Conservation (phyloP, 2,888 invertebrate genomes). For the Callinectes sapidus region DNA sequence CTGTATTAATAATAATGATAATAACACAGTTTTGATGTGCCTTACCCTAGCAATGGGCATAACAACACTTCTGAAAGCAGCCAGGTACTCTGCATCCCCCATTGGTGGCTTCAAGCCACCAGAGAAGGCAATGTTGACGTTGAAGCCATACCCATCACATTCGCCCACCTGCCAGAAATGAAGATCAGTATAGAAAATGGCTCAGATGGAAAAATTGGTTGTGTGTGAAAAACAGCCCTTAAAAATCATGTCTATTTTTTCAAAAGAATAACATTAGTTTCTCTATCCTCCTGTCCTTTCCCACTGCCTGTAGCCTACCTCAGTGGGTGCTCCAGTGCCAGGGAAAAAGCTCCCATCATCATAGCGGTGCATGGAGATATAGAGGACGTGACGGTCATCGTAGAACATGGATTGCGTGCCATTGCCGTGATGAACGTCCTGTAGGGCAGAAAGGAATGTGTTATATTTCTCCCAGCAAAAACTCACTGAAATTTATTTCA, state of each 20-base stretch:
- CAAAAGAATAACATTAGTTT: too few species aligned
- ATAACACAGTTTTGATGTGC: not conserved
- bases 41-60: slow-evolving; percentile 92
- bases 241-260: not conserved
- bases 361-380: slow-evolving; percentile 98
- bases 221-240: not conserved
- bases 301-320: slow-evolving; percentile 77
- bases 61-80: slow-evolving; percentile 95
- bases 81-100: slow-evolving; percentile 97
- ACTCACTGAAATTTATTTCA: too few species aligned
- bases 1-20: not conserved
- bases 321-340: slow-evolving; percentile 96
- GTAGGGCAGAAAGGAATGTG: slow-evolving; percentile 38
- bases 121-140: slow-evolving; percentile 97
- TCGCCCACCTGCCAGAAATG: slow-evolving; percentile 83
- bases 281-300: too few species aligned
- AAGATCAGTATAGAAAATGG: not conserved
- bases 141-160: slow-evolving; percentile 92
- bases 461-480: too few species aligned
- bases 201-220: not conserved
- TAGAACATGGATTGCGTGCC: slow-evolving; percentile 99
- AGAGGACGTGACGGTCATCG: slow-evolving; percentile 93
- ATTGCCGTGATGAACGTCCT: slow-evolving; percentile 99
- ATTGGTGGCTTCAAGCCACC: slow-evolving; percentile 92
- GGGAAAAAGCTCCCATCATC: slow-evolving; percentile 99